Conservation (phyloP, 2,797 vertebrate species). For the Alfaro cultratus region DNA sequence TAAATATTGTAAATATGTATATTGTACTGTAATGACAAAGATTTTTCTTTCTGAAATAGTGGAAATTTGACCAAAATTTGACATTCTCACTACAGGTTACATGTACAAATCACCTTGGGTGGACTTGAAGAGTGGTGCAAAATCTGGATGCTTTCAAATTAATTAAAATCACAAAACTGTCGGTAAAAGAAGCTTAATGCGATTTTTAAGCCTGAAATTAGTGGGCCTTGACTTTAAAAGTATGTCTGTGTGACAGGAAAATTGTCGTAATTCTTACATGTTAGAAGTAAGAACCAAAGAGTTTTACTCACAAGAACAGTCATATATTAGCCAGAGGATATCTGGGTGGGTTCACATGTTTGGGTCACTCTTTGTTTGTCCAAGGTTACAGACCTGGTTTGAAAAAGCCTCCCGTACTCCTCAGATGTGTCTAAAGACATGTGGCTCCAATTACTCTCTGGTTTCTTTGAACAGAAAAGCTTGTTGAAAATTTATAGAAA, state of each 20-base stretch:
- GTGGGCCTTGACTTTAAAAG: neutral
- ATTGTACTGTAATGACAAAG: neutral
- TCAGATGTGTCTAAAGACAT: slow-evolving; percentile 24
- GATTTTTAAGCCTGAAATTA: neutral
- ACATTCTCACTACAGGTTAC: neutral
- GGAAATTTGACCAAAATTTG: neutral
- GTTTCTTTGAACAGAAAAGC: slow-evolving; percentile 38
- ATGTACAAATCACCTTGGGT: neutral
- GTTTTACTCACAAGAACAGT: neutral
- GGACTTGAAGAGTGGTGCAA: neutral
- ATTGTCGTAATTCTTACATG: neutral
- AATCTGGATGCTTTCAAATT: neutral
- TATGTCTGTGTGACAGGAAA: neutral
- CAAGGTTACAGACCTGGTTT: slow-evolving; percentile 35
- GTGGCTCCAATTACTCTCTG: slow-evolving; percentile 5
- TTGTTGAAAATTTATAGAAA: slow-evolving; percentile 72
- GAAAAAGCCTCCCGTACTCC: slow-evolving; percentile 38
- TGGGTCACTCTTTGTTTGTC: slow-evolving; percentile 55
- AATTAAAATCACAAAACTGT: slow-evolving; percentile 2
- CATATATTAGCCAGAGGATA: slow-evolving; percentile 55
- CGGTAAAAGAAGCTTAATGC: neutral
- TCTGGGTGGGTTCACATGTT: slow-evolving; percentile 38
- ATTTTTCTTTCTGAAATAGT: neutral
- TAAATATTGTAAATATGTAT: too few relatives aligned
- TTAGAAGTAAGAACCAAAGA: neutral